Base-by-base conservation (phyloP, 2,113 vertebrate genomes). In the Malaclemys terrapin region DNA sequence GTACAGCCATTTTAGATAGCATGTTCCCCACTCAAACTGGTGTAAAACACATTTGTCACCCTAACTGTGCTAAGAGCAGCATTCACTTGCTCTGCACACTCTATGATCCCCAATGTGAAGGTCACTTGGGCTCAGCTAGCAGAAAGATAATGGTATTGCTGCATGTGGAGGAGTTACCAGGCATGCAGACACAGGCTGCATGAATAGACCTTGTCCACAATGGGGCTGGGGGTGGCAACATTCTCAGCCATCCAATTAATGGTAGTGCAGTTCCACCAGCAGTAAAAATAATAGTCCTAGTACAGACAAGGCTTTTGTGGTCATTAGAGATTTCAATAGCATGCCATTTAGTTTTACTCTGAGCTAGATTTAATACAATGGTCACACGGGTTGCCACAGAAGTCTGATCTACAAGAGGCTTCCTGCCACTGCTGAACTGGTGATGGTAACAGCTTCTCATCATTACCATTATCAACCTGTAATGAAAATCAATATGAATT, bases 1-100 rank as follows among this genome's bases (percentile, higher is more conserved):
- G 69, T 22, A 1, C 2, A 35, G 3, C 0, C 2, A 31, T 88
- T 85, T 31, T 9, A 22, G 1, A 49, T 8, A 17, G 4, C 5
- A 38, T 42, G 2, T 57, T 96, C 11, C 78, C 2, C 80, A 85
- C 59, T n/a, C 2, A 53, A 13, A 35, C 2, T 83, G 38, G 10
- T 83, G 16, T 42, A 8, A 79, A n/a, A 38, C 19, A 42, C 20
- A 19, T 72, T n/a, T 57, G 8, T 54, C 5, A 93, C 10, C 56
- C 3, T 49, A 59, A 45, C 0, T 0, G 1, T 3, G 0, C 10
- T 53, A n/a, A 52, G 19, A 86, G 56, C 79, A 86, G 85, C 65
- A 5, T 1, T 16, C 7, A 84, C n/a, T 75, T 91, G 9, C 29
- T 5, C 0, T 76, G 19, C 1, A 0, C 86, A 12, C 10, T 90